Evolutionary conservation across 2,797 vertebrate species (phyloP).

Genomic region (Macropodus opercularis): DNA sequence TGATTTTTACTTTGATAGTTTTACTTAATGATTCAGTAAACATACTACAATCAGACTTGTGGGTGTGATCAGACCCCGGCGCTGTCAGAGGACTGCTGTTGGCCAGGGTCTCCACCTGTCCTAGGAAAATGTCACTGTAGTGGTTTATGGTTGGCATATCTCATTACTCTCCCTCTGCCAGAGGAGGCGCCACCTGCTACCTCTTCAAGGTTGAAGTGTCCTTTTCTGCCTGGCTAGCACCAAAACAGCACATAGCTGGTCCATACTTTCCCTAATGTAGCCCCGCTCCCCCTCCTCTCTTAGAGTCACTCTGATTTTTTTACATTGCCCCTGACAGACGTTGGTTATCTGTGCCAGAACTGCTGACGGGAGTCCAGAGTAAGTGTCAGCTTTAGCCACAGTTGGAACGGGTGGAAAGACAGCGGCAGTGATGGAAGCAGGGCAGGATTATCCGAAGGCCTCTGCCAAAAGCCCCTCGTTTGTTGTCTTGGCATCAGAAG

Average conservation of each 20-base stretch:
- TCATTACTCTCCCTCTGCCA: conserved; percentile 64
- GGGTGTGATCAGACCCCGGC: too few species aligned
- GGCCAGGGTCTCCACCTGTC: conserved; percentile 37
- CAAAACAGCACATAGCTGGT: conserved; percentile 47
- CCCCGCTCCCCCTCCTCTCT: too few species aligned
- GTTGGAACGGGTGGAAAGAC: conserved; percentile 58
- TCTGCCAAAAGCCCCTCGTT: conserved; percentile 66
- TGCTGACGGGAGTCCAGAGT: conserved; percentile 63
- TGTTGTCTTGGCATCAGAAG: conserved; percentile 56
- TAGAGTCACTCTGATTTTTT: conserved; percentile 27
- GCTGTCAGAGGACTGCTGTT: conserved; percentile 1
- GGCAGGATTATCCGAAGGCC: conserved; percentile 47
- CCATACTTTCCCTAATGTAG: conserved; percentile 15
- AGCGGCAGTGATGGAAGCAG: conserved; percentile 41
- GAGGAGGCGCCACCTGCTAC: conserved; percentile 68
- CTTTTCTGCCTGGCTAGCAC: conserved; percentile 47
- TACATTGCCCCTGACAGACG: conserved; percentile 54
- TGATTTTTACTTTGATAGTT: too few species aligned
- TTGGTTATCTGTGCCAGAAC: conserved; percentile 60
- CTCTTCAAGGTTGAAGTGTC: conserved; percentile 64
- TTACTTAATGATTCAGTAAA: too few species aligned
- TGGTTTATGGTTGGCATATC: conserved; percentile 42
- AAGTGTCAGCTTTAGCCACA: conserved; percentile 74
- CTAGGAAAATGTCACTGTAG: conserved; percentile 30
- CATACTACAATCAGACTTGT: too few species aligned